Conservation (phyloP, 2,797 vertebrate species). For the Brachyrhaphis roseni region DNA sequence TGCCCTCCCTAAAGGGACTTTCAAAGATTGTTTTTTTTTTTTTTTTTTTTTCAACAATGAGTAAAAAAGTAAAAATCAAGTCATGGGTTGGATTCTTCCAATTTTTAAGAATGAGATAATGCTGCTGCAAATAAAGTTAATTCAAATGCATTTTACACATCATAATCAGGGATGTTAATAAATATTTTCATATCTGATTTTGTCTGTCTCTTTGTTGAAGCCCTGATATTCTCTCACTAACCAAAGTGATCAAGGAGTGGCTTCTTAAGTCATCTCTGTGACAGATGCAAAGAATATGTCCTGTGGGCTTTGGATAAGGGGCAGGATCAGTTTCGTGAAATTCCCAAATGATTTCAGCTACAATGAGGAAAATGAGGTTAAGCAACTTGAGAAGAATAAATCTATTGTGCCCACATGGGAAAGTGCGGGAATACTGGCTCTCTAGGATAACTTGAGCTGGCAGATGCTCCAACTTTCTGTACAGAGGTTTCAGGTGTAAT, state of each 20-base stretch:
- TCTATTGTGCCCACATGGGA: conserved; percentile 76
- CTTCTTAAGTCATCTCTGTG: conserved; percentile 23
- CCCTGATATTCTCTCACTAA: conserved; percentile 45
- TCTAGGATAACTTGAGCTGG: conserved; percentile 50
- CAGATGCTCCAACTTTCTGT: conserved; percentile 11
- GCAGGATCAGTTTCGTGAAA: conserved; percentile 44
- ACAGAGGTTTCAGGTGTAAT: conserved; percentile 45
- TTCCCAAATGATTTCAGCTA: conserved; percentile 56
- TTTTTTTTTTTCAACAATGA: background rate
- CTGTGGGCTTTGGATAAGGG: conserved; percentile 37
- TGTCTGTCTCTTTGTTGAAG: conserved; percentile 4
- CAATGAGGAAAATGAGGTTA: conserved; percentile 37
- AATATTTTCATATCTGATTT: conserved; percentile 2
- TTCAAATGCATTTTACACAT: background rate
- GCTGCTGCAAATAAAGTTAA: background rate
- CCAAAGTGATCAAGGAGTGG: conserved; percentile 6
- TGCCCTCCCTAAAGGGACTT: background rate
- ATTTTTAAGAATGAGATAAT: background rate
- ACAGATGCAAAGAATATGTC: conserved; percentile 20
- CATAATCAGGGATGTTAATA: background rate
- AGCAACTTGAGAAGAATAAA: conserved; percentile 76
- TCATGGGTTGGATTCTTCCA: background rate
- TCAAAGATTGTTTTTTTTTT: background rate
- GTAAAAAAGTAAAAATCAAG: background rate
- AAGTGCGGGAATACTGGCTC: conserved; percentile 63